A percentile compares a stretch with the other conserved stretches of the same genome.
phyloP scores from a whole-genome alignment of 1,140 invertebrate species.

The Papilio machaon region DNA sequence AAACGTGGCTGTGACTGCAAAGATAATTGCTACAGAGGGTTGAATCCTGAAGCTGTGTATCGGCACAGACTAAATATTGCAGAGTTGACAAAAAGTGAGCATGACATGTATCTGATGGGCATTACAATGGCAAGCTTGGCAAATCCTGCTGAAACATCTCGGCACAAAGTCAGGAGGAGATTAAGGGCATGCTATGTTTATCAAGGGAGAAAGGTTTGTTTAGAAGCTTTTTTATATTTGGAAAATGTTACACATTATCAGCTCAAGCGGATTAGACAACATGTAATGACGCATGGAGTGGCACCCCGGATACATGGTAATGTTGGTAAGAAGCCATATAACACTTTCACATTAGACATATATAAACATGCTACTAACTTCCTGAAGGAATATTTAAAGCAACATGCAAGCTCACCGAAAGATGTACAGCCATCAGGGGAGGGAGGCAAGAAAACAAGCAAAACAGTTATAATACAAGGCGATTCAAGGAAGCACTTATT shows the following conservation, averaged over 20 bases:
- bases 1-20: constrained; percentile 89
- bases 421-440: constrained; percentile 83
- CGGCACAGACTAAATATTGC: constrained; percentile 89
- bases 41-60: constrained; percentile 89
- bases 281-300: constrained; percentile 90
- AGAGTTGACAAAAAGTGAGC: constrained; percentile 89
- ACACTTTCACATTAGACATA: constrained; percentile 90
- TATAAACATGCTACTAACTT: constrained; percentile 90
- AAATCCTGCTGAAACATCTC: constrained; percentile 87
- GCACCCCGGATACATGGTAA: constrained; percentile 90
- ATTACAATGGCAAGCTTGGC: constrained; percentile 90
- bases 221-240: constrained; percentile 90
- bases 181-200: constrained; percentile 86
- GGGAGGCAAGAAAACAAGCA: constrained; percentile 73
- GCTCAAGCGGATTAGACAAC: constrained; percentile 89
- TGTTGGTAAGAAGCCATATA: constrained; percentile 91
- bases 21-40: constrained; percentile 87
- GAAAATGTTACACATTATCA: constrained; percentile 92
- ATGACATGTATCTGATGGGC: constrained; percentile 90
- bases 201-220: constrained; percentile 88
- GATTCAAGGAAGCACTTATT: constrained; percentile 89
- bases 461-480: constrained; percentile 85
- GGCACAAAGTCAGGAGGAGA: constrained; percentile 87
- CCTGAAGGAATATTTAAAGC: constrained; percentile 86
- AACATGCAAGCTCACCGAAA: constrained; percentile 76